phyloP scores from a whole-genome alignment of 2,888 invertebrate species.

The Pterobdella sp. region DNA sequence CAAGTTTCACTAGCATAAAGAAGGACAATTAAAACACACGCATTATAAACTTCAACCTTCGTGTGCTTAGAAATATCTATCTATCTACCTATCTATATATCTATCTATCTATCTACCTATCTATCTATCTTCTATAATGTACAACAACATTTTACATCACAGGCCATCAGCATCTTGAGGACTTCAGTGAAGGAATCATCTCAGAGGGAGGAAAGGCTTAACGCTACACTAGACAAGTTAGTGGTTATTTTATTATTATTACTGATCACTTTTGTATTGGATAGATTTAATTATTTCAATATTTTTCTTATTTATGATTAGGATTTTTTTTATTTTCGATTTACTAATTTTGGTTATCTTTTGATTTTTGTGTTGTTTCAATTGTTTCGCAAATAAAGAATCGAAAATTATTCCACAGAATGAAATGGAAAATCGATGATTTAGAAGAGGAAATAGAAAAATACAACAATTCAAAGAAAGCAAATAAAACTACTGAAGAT shows the following conservation, averaged over 20 bases:
- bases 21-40: too few species aligned
- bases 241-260: neutral
- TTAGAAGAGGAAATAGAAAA: slow-evolving; percentile 4
- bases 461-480: neutral
- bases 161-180: slow-evolving; percentile 28
- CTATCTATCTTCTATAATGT: neutral
- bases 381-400: neutral
- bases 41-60: too few species aligned
- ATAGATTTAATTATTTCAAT: too few species aligned
- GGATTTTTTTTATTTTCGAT: too few species aligned
- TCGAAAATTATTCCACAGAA: neutral
- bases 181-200: slow-evolving; percentile 3
- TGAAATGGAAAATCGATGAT: slow-evolving; percentile 15
- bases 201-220: slow-evolving; percentile 6
- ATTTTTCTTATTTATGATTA: too few species aligned
- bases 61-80: too few species aligned
- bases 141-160: neutral
- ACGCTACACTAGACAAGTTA: slow-evolving; percentile 14
- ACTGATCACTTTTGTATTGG: neutral
- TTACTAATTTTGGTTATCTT: too few species aligned
- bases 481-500: too few species aligned
- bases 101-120: too few species aligned
- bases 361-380: too few species aligned
- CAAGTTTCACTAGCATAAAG: too few species aligned
- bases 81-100: too few species aligned